These are phyloP conservation scores for Schlechtendalia chinensis DNA, from an alignment of 1,140 invertebrate species.

Conservation along the genomic window DNA sequence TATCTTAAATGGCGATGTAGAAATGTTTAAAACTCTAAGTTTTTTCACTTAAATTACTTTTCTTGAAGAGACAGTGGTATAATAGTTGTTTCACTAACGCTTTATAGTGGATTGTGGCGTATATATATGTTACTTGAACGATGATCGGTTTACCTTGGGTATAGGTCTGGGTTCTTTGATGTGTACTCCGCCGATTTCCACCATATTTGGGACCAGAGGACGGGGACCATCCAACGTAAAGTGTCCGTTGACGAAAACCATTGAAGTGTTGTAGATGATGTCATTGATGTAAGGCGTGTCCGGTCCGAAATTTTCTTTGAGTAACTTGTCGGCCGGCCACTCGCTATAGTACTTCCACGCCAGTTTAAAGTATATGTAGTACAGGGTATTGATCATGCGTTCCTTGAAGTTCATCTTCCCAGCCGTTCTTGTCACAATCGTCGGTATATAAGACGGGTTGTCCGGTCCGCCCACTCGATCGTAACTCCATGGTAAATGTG, in stretches of 20 bases:
- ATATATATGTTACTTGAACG: too few species aligned
- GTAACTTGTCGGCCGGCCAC: conserved; percentile 28
- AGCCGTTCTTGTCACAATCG: conserved; percentile 32
- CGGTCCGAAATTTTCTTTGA: conserved; percentile 51
- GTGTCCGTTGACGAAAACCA: conserved; percentile 68
- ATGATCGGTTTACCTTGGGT: conserved; percentile 57
- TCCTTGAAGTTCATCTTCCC: conserved; percentile 51
- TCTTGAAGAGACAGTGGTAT: too few species aligned
- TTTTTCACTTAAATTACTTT: too few species aligned
- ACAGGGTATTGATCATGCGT: conserved; percentile 51
- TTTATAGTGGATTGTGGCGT: too few species aligned
- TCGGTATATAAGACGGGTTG: conserved; percentile 52
- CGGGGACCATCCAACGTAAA: conserved; percentile 62
- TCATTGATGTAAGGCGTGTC: conserved; percentile 58
- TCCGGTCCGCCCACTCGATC: conserved; percentile 54
- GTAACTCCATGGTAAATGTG: conserved; percentile 63
- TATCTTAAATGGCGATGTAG: too few species aligned
- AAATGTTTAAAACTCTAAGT: too few species aligned
- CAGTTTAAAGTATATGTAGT: conserved; percentile 42
- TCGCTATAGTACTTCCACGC: conserved; percentile 28
- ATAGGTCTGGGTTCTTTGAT: conserved; percentile 61
- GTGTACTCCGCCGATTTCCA: conserved; percentile 70
- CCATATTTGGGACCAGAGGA: conserved; percentile 63
- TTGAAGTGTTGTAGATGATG: conserved; percentile 61
- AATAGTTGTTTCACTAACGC: too few species aligned